These are phyloP conservation scores for Triplophysa dalaica DNA, from an alignment of 2,113 vertebrate species.

Conservation along the genomic window DNA sequence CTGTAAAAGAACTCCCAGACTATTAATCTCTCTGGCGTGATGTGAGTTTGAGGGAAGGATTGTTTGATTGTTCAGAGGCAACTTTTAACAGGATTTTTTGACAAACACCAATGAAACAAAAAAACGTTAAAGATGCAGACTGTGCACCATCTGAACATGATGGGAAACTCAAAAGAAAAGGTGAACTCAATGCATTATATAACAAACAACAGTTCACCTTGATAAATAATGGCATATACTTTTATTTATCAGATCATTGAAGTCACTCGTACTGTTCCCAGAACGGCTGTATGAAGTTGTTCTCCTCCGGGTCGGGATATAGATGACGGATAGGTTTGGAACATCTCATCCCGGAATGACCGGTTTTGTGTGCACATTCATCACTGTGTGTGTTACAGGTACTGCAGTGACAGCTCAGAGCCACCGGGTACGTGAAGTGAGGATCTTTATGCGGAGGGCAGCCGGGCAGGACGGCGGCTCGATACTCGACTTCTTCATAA, in stretches of 20 bases:
- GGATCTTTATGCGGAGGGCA: slow-evolving; percentile 77
- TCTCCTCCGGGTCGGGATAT: slow-evolving; percentile 59
- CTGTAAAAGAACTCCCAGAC: too few species aligned
- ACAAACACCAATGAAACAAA: not conserved
- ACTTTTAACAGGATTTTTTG: not conserved
- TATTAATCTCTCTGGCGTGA: too few species aligned
- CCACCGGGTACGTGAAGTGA: slow-evolving; percentile 86
- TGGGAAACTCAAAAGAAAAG: too few species aligned
- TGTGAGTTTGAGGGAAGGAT: too few species aligned
- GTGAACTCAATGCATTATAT: not conserved
- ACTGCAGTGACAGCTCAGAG: slow-evolving; percentile 87
- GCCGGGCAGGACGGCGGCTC: slow-evolving; percentile 83
- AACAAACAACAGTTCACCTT: not conserved
- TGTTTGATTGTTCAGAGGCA: not conserved
- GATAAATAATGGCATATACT: not conserved
- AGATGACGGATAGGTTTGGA: slow-evolving; percentile 75
- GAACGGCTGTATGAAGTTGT: slow-evolving; percentile 60
- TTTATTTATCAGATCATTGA: too few species aligned
- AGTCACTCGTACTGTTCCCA: slow-evolving; percentile 48
- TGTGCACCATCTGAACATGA: not conserved
- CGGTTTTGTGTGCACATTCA: slow-evolving; percentile 83
- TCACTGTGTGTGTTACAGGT: slow-evolving; percentile 85
- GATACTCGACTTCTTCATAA: slow-evolving; percentile 85
- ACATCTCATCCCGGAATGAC: slow-evolving; percentile 71
- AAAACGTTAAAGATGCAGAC: slow-evolving; percentile 9